These are phyloP conservation scores for Lophura nycthemera DNA, from an alignment of 2,113 vertebrate genomes.

Conservation along the genomic window DNA sequence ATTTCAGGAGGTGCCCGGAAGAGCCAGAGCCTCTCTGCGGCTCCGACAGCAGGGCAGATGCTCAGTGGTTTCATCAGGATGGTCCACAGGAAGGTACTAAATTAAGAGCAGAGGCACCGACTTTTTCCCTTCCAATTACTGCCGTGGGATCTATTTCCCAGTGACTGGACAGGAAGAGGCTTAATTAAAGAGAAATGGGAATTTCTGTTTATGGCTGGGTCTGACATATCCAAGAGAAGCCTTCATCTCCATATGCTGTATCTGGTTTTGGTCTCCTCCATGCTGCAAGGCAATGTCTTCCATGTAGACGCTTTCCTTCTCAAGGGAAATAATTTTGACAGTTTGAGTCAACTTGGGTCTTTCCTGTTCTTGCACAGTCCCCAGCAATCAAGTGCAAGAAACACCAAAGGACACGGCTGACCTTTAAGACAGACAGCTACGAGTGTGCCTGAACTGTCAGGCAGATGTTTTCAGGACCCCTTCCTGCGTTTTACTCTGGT, in stretches of 20 bases:
- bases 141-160: background rate
- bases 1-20: background rate
- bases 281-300: background rate
- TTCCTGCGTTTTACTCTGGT: background rate
- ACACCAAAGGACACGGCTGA: background rate
- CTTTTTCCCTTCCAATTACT: background rate
- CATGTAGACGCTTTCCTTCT: background rate
- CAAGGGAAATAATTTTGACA: background rate
- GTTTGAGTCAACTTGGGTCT: background rate
- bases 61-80: background rate
- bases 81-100: background rate
- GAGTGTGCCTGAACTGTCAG: background rate
- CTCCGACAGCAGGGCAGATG: background rate
- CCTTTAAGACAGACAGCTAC: background rate
- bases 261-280: background rate
- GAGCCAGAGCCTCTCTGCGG: background rate
- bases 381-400: background rate
- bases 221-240: background rate
- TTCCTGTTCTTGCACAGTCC: background rate
- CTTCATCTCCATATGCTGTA: background rate
- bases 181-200: slow-evolving; percentile 6
- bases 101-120: background rate
- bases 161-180: background rate
- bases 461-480: background rate
- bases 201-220: background rate